Base-by-base conservation (phyloP, 1,140 invertebrate genomes). In the Tribolium castaneum region DNA sequence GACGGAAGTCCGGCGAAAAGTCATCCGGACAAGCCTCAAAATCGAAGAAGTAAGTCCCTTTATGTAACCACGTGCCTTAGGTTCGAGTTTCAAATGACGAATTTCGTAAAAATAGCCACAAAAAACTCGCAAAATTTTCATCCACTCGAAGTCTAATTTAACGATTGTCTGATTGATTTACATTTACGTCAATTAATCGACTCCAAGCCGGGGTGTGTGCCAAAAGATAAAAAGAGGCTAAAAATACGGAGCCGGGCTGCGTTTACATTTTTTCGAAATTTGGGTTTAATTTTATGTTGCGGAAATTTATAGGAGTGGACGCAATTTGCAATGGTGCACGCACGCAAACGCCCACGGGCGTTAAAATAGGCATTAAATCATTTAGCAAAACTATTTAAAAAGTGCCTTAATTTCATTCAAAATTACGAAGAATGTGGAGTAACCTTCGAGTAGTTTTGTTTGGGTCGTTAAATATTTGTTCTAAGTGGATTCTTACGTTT, bases 1-100 rank as follows among this genome's bases (percentile, higher is more conserved):
- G 82, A 90, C 88, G n/a, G 88, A 87, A 49, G 89, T 89, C n/a
- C 86, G 88, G 25, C 87, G 88, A 34, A 90, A 90, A 82, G 88
- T 88, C 75, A 86, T 89, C 9, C 87, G 89, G 74, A 90, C 88
- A 45, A 90, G 88, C 82, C 88, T 90, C 78, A 89, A 87, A 79
- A 90, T 90, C 78, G 87, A 90, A 86, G 90, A 90, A 84, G 84
- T 84, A 84, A 84, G 84, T 84, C 51, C 16, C 13, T 74, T 66
- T 72, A 72, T 73, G 51, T 56, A 50, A 56, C 72, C 51, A 70
- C 62, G 19, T 70, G 62, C 25, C 3, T 30, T 30, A 30, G 25
- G 1, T 4, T 30, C 25, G 25, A 30, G 25, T 30, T 30, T 30
- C 25, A 22, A 30, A 6, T 25, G 22, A 30, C 56, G 2, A 30